Percentiles rank a stretch among this genome's conserved stretches.
These are phyloP conservation scores for Phragmatobia fuliginosa DNA, from an alignment of 2,888 invertebrate species.

Conservation along the genomic window DNA sequence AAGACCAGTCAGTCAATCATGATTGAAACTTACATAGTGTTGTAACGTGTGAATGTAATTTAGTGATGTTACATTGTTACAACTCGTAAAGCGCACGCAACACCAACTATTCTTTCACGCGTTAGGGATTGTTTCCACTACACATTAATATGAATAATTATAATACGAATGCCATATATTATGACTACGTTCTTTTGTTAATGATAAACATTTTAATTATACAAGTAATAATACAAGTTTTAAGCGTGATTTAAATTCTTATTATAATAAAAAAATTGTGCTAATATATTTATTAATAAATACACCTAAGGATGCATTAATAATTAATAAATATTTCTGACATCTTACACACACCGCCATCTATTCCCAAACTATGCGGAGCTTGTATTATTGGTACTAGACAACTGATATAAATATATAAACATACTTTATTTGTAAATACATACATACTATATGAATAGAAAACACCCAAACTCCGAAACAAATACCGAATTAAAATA, in stretches of 20 bases:
- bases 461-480: too few relatives aligned
- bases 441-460: too few relatives aligned
- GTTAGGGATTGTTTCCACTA: slow-evolving; percentile 2
- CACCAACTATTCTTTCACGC: not conserved
- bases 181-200: not conserved
- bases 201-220: too few relatives aligned
- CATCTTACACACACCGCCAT: too few relatives aligned
- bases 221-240: not conserved
- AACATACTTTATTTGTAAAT: too few relatives aligned
- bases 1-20: not conserved
- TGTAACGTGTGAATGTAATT: slow-evolving; percentile 5
- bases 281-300: too few relatives aligned
- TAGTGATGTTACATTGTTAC: slow-evolving; percentile 25
- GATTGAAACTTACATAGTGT: not conserved
- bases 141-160: not conserved
- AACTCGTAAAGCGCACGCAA: slow-evolving; percentile 32
- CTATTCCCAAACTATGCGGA: too few relatives aligned
- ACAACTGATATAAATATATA: too few relatives aligned
- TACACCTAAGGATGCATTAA: too few relatives aligned
- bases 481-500: too few relatives aligned
- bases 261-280: not conserved
- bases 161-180: not conserved
- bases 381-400: too few relatives aligned
- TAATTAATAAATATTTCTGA: too few relatives aligned
- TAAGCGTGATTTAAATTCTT: not conserved